phyloP scores from a whole-genome alignment of 2,113 vertebrate species.

The Alethe castanea region DNA sequence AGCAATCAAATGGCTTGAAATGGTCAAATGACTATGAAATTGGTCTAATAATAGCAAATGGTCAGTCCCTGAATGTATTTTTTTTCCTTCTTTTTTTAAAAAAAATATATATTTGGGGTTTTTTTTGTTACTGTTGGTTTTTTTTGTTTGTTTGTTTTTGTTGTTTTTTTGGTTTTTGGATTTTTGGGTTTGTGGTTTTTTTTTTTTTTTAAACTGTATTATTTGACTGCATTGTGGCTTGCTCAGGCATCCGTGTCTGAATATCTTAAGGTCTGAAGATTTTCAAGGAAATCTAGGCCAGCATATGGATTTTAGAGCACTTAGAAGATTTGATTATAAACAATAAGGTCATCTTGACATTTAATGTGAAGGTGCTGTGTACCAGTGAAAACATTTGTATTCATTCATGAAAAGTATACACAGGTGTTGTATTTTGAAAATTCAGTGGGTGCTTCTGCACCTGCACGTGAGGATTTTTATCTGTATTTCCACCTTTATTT shows the following conservation, averaged over 20 bases:
- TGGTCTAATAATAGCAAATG: no score
- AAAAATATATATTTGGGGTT: no score
- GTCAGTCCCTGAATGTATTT: background rate
- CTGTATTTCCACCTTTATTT: background rate
- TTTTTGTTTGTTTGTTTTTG: no score
- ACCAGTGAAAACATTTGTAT: background rate
- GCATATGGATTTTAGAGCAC: background rate
- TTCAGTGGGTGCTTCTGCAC: background rate
- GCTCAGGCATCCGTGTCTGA: background rate
- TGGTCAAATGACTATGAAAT: no score
- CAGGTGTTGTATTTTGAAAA: background rate
- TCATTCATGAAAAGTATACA: background rate
- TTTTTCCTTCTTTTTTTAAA: background rate
- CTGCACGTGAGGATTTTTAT: background rate
- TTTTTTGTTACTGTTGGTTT: no score
- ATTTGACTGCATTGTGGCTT: background rate
- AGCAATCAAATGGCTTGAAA: no score
- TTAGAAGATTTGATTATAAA: background rate
- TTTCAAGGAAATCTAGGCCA: background rate
- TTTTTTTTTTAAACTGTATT: background rate
- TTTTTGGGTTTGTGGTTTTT: no score
- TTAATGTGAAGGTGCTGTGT: background rate
- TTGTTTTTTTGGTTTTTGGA: no score
- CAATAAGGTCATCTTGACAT: background rate
- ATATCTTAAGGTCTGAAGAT: background rate